These are phyloP conservation scores for Neosalanx taihuensis DNA, from an alignment of 2,797 vertebrate species.

Conservation along the genomic window DNA sequence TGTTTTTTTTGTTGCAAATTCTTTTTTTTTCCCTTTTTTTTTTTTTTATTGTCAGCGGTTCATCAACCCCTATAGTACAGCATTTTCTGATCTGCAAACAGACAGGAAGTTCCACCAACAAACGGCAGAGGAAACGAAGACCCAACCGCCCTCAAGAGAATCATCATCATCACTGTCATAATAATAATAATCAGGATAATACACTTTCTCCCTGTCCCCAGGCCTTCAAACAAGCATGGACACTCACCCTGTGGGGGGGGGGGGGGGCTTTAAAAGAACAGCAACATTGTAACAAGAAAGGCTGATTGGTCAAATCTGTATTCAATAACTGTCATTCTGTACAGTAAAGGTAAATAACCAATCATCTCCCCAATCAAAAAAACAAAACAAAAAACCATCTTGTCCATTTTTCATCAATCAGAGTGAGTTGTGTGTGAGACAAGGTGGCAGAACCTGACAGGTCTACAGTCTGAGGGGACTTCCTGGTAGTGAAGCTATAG, in stretches of 20 bases:
- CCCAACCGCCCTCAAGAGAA: slow-evolving; percentile 61
- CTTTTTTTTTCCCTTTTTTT: slow-evolving; percentile 45
- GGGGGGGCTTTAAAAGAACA: not conserved
- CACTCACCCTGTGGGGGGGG: slow-evolving; percentile 1
- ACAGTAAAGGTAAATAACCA: slow-evolving; percentile 20
- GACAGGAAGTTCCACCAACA: slow-evolving; percentile 71
- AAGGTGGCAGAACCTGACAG: slow-evolving; percentile 36
- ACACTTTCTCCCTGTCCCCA: slow-evolving; percentile 30
- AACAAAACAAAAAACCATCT: slow-evolving; percentile 32
- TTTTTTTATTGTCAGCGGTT: slow-evolving; percentile 27
- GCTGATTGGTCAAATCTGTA: not conserved
- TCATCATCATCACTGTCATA: slow-evolving; percentile 49
- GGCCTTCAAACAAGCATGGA: slow-evolving; percentile 30
- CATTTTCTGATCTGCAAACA: slow-evolving; percentile 98
- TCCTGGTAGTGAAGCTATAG: slow-evolving; percentile 36
- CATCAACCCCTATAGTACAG: slow-evolving; percentile 50
- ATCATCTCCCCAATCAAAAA: slow-evolving; percentile 10
- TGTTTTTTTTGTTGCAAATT: not conserved
- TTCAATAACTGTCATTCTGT: slow-evolving; percentile 32
- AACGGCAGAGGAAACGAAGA: slow-evolving; percentile 45
- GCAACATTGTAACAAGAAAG: not conserved
- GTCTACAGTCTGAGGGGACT: slow-evolving; percentile 33
- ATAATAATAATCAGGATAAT: slow-evolving; percentile 17
- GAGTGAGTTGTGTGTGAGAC: slow-evolving; percentile 17
- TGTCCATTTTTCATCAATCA: slow-evolving; percentile 28